These are phyloP conservation scores for Escarpia spicata DNA, from an alignment of 2,888 invertebrate species.

Conservation along the genomic window DNA sequence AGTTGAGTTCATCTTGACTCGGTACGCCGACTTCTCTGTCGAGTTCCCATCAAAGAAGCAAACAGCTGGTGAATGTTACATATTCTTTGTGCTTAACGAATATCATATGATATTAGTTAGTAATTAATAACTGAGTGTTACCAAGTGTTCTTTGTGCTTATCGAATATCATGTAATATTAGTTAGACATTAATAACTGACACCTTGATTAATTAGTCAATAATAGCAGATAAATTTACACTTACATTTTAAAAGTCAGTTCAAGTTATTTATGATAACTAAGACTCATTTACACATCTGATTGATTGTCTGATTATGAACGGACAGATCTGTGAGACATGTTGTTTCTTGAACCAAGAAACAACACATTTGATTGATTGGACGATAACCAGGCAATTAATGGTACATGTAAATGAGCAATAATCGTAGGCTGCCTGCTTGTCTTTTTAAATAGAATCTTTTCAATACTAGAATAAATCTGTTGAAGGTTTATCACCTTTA, in stretches of 20 bases:
- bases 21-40: slow-evolving; percentile 60
- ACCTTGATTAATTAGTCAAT: too few species aligned
- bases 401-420: too few species aligned
- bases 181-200: too few species aligned
- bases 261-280: neutral
- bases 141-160: neutral
- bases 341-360: too few species aligned
- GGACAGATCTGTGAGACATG: too few species aligned
- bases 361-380: too few species aligned
- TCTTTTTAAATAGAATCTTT: too few species aligned
- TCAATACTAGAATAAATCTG: too few species aligned
- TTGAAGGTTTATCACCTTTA: too few species aligned
- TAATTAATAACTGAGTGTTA: neutral
- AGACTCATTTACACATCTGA: neutral
- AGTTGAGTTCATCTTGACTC: slow-evolving; percentile 61
- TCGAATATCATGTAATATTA: too few species aligned
- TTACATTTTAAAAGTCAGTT: neutral
- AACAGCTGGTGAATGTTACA: slow-evolving; percentile 50
- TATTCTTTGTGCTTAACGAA: neutral
- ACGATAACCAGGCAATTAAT: too few species aligned
- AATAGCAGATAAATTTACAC: neutral
- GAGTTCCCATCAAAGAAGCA: slow-evolving; percentile 56
- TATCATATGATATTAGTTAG: too few species aligned
- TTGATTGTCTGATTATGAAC: slow-evolving; percentile 49
- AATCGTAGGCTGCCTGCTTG: neutral